Percentiles rank a stretch among this genome's conserved stretches.
These are phyloP conservation scores for Anaspis maculata DNA, from an alignment of 2,888 invertebrate species.

Conservation along the genomic window DNA sequence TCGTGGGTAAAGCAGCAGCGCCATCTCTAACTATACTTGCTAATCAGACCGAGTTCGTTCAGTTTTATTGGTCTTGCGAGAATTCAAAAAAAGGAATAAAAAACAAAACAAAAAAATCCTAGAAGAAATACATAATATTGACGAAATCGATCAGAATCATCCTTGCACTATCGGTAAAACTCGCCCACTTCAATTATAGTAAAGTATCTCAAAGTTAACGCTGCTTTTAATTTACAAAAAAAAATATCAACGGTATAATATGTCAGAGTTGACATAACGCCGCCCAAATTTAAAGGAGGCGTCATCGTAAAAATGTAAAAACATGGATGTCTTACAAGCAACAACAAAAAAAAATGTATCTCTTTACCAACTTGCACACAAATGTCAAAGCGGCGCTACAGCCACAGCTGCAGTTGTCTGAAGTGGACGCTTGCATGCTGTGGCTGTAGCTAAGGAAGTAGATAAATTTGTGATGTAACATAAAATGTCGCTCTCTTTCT, in stretches of 20 bases:
- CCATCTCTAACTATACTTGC: slow-evolving; percentile 32
- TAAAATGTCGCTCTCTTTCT: no score
- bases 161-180: slow-evolving; percentile 35
- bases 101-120: background rate
- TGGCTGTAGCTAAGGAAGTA: no score
- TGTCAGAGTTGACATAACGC: background rate
- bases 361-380: no score
- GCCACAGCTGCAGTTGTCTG: no score
- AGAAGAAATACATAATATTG: slow-evolving; percentile 2
- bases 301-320: no score
- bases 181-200: slow-evolving; percentile 30
- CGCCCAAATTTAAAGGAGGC: no score
- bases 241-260: background rate
- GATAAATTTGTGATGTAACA: no score
- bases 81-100: slow-evolving; percentile 9
- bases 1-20: slow-evolving; percentile 25
- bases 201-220: slow-evolving; percentile 23
- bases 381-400: no score
- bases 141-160: no score
- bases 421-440: no score
- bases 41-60: slow-evolving; percentile 31
- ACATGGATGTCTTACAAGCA: no score
- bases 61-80: slow-evolving; percentile 39
- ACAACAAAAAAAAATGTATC: no score
- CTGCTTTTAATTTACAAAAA: background rate